Evolutionary conservation across 2,797 vertebrate species (phyloP).

Genomic region (Pangasius larnaudii): DNA sequence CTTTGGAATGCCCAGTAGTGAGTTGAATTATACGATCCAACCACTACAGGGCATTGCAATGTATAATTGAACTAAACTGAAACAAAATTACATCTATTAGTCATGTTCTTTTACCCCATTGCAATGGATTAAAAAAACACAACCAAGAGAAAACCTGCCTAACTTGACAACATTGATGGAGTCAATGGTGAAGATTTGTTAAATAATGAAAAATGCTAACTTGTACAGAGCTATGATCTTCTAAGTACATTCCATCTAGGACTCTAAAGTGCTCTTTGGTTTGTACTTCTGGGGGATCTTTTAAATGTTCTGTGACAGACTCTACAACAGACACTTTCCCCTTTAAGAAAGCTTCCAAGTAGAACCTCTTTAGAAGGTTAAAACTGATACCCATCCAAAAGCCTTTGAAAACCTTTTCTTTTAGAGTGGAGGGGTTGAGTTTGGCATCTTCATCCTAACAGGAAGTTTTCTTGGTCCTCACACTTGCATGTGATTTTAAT

Average conservation of each 20-base stretch:
- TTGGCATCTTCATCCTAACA: not conserved
- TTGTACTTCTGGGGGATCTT: not conserved
- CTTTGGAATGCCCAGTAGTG: not conserved
- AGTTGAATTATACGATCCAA: not conserved
- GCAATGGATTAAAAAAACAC: not conserved
- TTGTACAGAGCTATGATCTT: not conserved
- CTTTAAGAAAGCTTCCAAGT: not conserved
- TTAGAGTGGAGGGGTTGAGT: not conserved
- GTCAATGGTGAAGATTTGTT: not conserved
- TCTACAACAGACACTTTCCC: not conserved
- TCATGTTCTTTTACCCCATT: not conserved
- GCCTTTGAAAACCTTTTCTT: not conserved
- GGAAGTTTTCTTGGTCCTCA: constrained; percentile 31
- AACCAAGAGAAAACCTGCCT: not conserved
- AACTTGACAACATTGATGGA: not conserved
- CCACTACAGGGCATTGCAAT: not conserved
- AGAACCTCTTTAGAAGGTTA: not conserved
- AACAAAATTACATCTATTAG: not conserved
- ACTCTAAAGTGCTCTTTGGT: not conserved
- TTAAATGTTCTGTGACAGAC: not conserved
- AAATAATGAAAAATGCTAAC: not conserved
- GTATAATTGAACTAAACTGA: not conserved
- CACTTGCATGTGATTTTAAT: constrained; percentile 39
- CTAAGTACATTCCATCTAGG: not conserved
- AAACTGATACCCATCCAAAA: not conserved